A percentile compares a stretch with the other conserved stretches of the same genome.
phyloP scores from a whole-genome alignment of 1,140 invertebrate species.

The fruit fly (Drosophila melanogaster) region Release_6_plus_ISO1_MT NT_033779.5:1809001-1809500 shows the following conservation, averaged over 20 bases:
- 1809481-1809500: slow-evolving; percentile 36
- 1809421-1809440: slow-evolving; percentile 39
- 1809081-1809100: slow-evolving; percentile 32
- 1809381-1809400: slow-evolving; percentile 18
- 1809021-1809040: neutral
- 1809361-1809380: slow-evolving; percentile 56
- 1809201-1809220: slow-evolving; percentile 26
- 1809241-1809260: slow-evolving; percentile 3
- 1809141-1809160: slow-evolving; percentile 49
- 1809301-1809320: slow-evolving; percentile 28
- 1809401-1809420: slow-evolving; percentile 4
- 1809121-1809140: slow-evolving; percentile 31
- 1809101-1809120: neutral
- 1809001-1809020: slow-evolving; percentile 33
- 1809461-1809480: slow-evolving; percentile 40
- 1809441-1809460: slow-evolving; percentile 15
- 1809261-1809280: slow-evolving; percentile 9
- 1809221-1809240: slow-evolving; percentile 21
- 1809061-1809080: slow-evolving; percentile 16
- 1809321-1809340: slow-evolving; percentile 31
- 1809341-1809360: slow-evolving; percentile 49
- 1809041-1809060: neutral
- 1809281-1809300: slow-evolving; percentile 4
- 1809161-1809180: slow-evolving; percentile 10
- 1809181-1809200: neutral